Evolutionary conservation across 2,888 invertebrate species (phyloP).

Genomic region (Aporophyla nigra): DNA sequence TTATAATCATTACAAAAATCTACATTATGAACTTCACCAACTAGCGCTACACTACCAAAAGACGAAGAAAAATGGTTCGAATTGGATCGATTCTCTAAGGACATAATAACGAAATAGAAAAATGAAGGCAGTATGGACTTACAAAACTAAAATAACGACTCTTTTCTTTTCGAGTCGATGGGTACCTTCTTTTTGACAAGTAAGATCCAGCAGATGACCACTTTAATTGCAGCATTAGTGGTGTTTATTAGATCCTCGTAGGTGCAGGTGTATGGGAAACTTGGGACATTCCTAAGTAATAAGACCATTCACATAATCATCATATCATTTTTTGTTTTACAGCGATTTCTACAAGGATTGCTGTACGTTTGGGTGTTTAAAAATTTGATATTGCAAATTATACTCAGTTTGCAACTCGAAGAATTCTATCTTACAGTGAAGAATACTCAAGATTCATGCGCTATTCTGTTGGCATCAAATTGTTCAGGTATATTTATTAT

Average conservation of each 20-base stretch:
- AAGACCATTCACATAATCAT: background rate
- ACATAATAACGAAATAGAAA: too few species aligned
- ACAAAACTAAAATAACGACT: too few species aligned
- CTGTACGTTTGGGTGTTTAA: conserved; percentile 14
- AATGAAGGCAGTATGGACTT: background rate
- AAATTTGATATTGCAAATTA: conserved; percentile 9
- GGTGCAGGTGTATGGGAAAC: background rate
- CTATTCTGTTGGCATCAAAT: conserved; percentile 13
- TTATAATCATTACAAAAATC: too few species aligned
- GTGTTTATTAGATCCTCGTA: background rate
- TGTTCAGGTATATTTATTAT: conserved; percentile 21
- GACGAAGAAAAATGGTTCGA: too few species aligned
- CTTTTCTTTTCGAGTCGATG: too few species aligned
- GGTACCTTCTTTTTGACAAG: too few species aligned
- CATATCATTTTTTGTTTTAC: background rate
- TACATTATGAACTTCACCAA: too few species aligned
- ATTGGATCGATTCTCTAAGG: too few species aligned
- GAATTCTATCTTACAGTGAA: conserved; percentile 32
- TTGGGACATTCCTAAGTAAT: too few species aligned
- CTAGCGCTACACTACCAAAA: too few species aligned
- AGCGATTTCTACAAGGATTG: conserved; percentile 9
- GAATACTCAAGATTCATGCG: conserved; percentile 19
- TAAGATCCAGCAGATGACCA: background rate
- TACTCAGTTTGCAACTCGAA: conserved; percentile 15
- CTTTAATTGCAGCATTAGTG: background rate